Conservation (phyloP, 2,888 invertebrate genomes). For the Euplagia quadripunctaria region DNA sequence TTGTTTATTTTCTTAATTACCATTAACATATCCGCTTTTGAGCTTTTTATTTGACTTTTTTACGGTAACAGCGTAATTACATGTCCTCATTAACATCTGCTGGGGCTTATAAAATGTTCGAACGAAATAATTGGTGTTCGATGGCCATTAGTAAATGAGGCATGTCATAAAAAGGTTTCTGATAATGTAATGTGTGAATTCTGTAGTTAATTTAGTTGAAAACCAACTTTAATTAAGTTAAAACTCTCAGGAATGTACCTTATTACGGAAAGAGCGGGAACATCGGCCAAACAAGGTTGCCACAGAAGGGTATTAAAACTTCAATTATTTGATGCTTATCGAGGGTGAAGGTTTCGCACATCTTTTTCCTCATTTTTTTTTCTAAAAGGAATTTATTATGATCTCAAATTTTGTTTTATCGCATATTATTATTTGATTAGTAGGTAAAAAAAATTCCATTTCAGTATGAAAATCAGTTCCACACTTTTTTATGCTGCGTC, state of each 20-base stretch:
- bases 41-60: conserved; percentile 59
- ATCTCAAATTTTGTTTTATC: conserved; percentile 1
- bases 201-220: conserved; percentile 33
- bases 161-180: conserved; percentile 39
- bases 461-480: too few relatives aligned
- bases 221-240: conserved; percentile 47
- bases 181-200: conserved; percentile 50
- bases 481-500: too few relatives aligned
- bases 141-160: conserved; percentile 21
- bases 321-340: conserved; percentile 29
- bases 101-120: conserved; percentile 26
- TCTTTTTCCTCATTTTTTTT: conserved; percentile 4
- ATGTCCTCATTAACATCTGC: conserved; percentile 52
- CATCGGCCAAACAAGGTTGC: conserved; percentile 20
- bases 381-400: conserved; percentile 1
- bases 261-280: conserved; percentile 44
- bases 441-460: too few relatives aligned
- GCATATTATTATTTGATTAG: background rate
- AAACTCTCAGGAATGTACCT: conserved; percentile 38
- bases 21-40: conserved; percentile 55
- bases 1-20: conserved; percentile 67
- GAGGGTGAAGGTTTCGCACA: conserved; percentile 7
- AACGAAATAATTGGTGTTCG: conserved; percentile 28
- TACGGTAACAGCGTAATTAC: conserved; percentile 61
- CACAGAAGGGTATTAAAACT: conserved; percentile 21